Evolutionary conservation across 2,888 invertebrate species (phyloP), one percentile per base, ranked within the genome.

Genomic region (Drosophila tripunctata): DNA sequence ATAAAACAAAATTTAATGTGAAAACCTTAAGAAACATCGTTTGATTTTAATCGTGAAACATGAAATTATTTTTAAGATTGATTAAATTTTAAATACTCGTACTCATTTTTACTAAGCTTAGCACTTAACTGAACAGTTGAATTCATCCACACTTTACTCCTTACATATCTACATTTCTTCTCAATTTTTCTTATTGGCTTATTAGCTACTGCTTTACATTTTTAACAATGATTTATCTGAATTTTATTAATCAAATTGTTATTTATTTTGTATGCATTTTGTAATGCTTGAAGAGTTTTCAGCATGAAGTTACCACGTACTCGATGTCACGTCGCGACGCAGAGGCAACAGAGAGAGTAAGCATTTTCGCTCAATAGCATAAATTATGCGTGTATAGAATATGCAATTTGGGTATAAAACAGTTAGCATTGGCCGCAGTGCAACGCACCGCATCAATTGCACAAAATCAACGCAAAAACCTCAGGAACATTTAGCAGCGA

Each of bases 401-500:
- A 78, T 65, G 66, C 71, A 81, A 86, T 86, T 86, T 67, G 69
- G 65, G 75, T 81, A 43, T 19, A 57, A 64, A 77, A 74, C 67
- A 74, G 75, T 68, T 80, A 66, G 60, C 71, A 60, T 56, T 60
- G 57, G 62, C 50, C 58, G 36, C 58, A 54, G 30, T 19, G 14
- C 35, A 33, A 21, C 47, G 33, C 36, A 36, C 31, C 36, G 24
- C 38, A 50, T 51, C 75, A 75, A 81, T 74, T 75, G 82, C 60
- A 61, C 54, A 69, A 80, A 76, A 79, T 79, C 82, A 82, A 64
- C 71, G 69, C 54, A 71, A 66, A 78, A 82, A 82, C 82, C 82
- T 78, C 88, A 87, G 74, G 44, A 67, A 55, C 83, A 82, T 82
- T 82, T 82, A 82, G 83, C 80, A 78, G 66, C 66, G 66, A 79